These are phyloP conservation scores for Amphimedon queenslandica DNA, from an alignment of 37 sponge, comb jelly and placozoan genomes.

Conservation along the genomic window DNA sequence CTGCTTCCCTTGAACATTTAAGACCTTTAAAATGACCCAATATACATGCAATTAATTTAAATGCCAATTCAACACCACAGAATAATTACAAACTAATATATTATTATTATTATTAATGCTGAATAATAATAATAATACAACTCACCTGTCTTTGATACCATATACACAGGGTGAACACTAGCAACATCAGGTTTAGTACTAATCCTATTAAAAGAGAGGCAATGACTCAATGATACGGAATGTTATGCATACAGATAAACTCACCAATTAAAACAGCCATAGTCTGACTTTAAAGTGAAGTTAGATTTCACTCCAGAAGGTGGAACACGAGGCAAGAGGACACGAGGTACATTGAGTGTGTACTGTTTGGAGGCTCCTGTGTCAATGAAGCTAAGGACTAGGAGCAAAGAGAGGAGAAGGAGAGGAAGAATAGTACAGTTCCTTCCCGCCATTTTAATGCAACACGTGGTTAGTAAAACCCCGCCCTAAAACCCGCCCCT, in stretches of 20 bases:
- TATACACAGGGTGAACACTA: conserved; percentile 57
- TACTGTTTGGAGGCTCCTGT: conserved; percentile 29
- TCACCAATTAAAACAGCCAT: conserved; percentile 72
- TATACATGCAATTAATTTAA: background rate
- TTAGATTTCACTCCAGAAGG: conserved; percentile 60
- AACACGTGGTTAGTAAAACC: too few relatives aligned
- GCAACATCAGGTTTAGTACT: conserved; percentile 83
- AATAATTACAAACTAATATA: background rate
- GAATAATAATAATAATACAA: background rate
- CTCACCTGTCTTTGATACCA: background rate
- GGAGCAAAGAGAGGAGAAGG: too few relatives aligned
- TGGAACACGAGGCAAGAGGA: conserved; percentile 59
- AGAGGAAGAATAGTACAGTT: too few relatives aligned
- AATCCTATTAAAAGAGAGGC: conserved; percentile 53
- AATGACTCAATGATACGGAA: background rate
- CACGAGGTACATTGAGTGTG: conserved; percentile 65
- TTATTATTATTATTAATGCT: background rate
- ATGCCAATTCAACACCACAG: conserved; percentile 10
- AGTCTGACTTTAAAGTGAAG: conserved; percentile 53
- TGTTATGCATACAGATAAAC: background rate
- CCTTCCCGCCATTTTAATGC: too few relatives aligned
- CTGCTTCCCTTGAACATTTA: conserved; percentile 56
- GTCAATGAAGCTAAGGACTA: background rate
- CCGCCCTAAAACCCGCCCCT: too few relatives aligned
- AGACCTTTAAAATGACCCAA: background rate